phyloP scores from a whole-genome alignment of 2,113 vertebrate species.

The Colistium nudipinnis region DNA sequence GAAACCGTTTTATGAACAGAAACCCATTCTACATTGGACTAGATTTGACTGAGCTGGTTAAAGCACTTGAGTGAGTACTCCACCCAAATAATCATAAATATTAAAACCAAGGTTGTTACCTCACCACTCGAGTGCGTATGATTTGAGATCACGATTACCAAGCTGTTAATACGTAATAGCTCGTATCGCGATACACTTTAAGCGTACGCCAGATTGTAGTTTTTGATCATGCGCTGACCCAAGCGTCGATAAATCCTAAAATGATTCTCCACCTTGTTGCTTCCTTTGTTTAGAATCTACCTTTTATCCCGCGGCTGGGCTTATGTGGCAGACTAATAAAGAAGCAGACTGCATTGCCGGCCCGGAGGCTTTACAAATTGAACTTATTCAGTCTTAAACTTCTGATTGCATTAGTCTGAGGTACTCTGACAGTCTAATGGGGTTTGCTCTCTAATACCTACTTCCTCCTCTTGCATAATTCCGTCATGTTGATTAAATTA shows the following conservation, averaged over 20 bases:
- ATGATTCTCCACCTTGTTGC: not conserved
- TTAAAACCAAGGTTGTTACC: not conserved
- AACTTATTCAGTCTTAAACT: conserved; percentile 54
- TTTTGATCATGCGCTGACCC: not conserved
- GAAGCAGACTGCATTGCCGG: conserved; percentile 31
- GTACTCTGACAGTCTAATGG: conserved; percentile 61
- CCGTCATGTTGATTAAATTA: conserved; percentile 73
- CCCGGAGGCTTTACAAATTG: conserved; percentile 27
- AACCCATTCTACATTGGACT: not conserved
- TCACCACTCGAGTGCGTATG: not conserved
- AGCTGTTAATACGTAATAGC: not conserved
- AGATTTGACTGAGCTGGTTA: not conserved
- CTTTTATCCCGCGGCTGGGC: not conserved
- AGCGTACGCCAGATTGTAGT: not conserved
- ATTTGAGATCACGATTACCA: not conserved
- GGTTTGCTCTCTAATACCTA: conserved; percentile 68
- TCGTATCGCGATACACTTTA: not conserved
- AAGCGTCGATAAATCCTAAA: not conserved
- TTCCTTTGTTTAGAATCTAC: not conserved
- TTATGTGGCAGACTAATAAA: conserved; percentile 32
- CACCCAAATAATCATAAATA: not conserved
- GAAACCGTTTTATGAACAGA: conserved; percentile 1
- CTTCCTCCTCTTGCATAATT: conserved; percentile 71
- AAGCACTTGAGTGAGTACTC: not conserved
- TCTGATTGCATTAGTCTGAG: conserved; percentile 67